Percentiles rank a stretch among this genome's conserved stretches.
phyloP scores from a whole-genome alignment of 2,888 invertebrate genomes.

The Sisyra terminalis region DNA sequence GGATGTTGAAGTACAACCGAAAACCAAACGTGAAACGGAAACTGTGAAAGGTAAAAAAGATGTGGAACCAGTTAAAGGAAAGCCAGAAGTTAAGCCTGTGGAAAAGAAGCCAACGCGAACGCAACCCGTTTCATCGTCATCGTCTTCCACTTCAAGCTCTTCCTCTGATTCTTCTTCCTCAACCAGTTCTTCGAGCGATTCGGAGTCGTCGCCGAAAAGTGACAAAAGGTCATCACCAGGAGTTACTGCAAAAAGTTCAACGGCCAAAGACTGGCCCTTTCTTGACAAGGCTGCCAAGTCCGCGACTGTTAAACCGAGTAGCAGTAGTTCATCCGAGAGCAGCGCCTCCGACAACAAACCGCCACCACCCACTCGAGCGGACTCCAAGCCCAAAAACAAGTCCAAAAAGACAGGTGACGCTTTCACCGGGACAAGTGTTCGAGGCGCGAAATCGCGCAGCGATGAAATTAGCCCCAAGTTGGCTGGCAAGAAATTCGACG shows the following conservation, averaged over 20 bases:
- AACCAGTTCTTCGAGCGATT: constrained; percentile 35
- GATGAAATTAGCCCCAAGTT: constrained; percentile 14
- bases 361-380: constrained; percentile 15
- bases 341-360: constrained; percentile 27
- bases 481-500: constrained; percentile 29
- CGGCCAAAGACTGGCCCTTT: constrained; percentile 56
- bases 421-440: constrained; percentile 13
- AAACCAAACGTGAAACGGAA: constrained; percentile 15
- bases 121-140: constrained; percentile 16
- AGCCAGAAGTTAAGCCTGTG: constrained; percentile 20
- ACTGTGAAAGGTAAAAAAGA: constrained; percentile 15
- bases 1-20: constrained; percentile 22
- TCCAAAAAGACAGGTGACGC: constrained; percentile 14
- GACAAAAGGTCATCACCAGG: constrained; percentile 13
- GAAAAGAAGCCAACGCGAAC: constrained; percentile 9
- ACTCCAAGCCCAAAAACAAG: constrained; percentile 18
- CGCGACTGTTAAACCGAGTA: constrained; percentile 41
- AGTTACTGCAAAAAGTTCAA: constrained; percentile 23
- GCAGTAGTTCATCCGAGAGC: constrained; percentile 41
- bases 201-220: constrained; percentile 27
- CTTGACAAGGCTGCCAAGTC: constrained; percentile 62
- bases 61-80: constrained; percentile 14
- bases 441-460: constrained; percentile 8
- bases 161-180: constrained; percentile 32
- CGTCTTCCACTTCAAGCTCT: constrained; percentile 30